phyloP scores from a whole-genome alignment of 2,797 vertebrate genomes.

The Leptodactylus fallax region DNA sequence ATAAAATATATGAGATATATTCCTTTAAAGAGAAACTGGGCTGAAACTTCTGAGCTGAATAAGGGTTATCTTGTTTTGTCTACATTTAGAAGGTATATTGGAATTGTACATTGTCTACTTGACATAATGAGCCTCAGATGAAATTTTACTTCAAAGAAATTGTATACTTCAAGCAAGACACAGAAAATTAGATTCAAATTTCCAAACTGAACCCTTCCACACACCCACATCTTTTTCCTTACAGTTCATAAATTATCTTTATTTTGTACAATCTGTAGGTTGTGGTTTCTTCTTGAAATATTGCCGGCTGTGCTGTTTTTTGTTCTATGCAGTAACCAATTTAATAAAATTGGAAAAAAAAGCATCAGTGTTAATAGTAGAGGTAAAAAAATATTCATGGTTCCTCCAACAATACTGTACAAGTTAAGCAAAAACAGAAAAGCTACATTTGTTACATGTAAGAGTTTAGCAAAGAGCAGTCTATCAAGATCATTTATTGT shows the following conservation, averaged over 20 bases:
- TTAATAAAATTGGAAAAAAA: background rate
- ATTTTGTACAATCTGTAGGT: constrained; percentile 8
- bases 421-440: background rate
- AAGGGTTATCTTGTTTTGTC: background rate
- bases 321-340: background rate
- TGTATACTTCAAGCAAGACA: background rate
- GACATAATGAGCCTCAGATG: background rate
- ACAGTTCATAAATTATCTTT: constrained; percentile 22
- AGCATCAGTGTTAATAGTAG: background rate
- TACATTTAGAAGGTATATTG: background rate
- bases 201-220: background rate
- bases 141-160: background rate
- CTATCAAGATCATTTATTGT: background rate
- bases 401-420: background rate
- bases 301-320: background rate
- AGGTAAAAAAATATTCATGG: background rate
- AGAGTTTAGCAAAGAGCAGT: background rate
- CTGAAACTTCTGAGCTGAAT: no score
- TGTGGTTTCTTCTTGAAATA: background rate
- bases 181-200: background rate
- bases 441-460: background rate
- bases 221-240: background rate
- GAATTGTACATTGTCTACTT: background rate
- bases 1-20: no score
- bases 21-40: no score